Evolutionary conservation across 1,140 invertebrate genomes (phyloP).

Genomic region (Oryzaephilus surinamensis): DNA sequence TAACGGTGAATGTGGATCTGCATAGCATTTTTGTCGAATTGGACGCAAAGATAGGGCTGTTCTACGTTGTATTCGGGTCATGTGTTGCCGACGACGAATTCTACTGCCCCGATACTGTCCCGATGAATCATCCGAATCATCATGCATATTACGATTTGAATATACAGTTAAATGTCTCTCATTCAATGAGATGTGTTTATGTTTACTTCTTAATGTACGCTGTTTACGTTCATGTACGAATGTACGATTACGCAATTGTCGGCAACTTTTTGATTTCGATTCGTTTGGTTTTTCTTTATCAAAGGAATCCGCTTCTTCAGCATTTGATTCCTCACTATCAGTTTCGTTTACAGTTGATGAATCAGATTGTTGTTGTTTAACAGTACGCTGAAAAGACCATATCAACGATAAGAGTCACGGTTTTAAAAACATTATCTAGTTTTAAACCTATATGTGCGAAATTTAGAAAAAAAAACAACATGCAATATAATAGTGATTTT

Average conservation of each 20-base stretch:
- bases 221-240: neutral
- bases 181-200: conserved; percentile 14
- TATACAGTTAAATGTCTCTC: conserved; percentile 22
- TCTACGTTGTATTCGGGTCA: conserved; percentile 21
- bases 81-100: conserved; percentile 13
- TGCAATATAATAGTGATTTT: no score
- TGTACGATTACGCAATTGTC: neutral
- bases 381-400: neutral
- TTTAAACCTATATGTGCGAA: no score
- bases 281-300: neutral
- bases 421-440: no score
- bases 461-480: no score
- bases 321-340: conserved; percentile 16
- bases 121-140: conserved; percentile 27
- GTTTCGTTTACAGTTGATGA: conserved; percentile 21
- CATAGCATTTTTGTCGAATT: conserved; percentile 30
- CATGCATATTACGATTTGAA: conserved; percentile 27
- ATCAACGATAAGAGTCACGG: no score
- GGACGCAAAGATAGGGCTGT: conserved; percentile 31
- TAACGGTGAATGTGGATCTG: conserved; percentile 27
- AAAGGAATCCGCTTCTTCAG: no score
- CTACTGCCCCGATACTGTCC: conserved; percentile 3
- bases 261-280: neutral
- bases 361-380: conserved; percentile 10
- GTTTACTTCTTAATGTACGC: no score